Evolutionary conservation across 2,888 invertebrate genomes (phyloP).

Genomic region (Orthonevra nobilis): DNA sequence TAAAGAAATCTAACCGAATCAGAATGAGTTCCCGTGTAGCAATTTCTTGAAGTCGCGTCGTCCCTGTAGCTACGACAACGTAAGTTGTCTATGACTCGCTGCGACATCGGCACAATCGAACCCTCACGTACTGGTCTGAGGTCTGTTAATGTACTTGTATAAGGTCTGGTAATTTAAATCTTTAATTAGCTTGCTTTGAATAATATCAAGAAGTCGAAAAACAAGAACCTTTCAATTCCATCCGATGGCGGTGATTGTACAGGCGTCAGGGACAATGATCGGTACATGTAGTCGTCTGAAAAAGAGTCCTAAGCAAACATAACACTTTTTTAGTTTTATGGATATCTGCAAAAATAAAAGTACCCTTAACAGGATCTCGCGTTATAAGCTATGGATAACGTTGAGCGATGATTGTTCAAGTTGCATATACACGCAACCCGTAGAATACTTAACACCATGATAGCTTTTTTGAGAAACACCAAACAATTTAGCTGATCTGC

Average conservation of each 20-base stretch:
- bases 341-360: no score
- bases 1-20: conserved; percentile 45
- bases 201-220: background rate
- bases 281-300: conserved; percentile 30
- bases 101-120: conserved; percentile 69
- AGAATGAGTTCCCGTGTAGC: background rate
- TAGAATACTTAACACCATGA: no score
- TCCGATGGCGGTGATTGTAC: conserved; percentile 10
- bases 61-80: conserved; percentile 32
- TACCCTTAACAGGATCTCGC: no score
- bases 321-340: no score
- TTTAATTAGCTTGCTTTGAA: background rate
- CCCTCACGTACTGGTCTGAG: conserved; percentile 73
- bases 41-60: conserved; percentile 1
- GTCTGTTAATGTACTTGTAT: conserved; percentile 72
- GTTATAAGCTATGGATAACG: no score
- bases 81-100: conserved; percentile 53
- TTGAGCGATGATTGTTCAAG: no score
- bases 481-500: no score
- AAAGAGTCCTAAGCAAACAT: conserved; percentile 41
- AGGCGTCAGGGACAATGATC: conserved; percentile 34
- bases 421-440: no score
- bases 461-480: no score
- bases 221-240: conserved; percentile 47
- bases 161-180: conserved; percentile 32